These are phyloP conservation scores for Limanda limanda DNA, from an alignment of 2,113 vertebrate genomes.

Conservation along the genomic window DNA sequence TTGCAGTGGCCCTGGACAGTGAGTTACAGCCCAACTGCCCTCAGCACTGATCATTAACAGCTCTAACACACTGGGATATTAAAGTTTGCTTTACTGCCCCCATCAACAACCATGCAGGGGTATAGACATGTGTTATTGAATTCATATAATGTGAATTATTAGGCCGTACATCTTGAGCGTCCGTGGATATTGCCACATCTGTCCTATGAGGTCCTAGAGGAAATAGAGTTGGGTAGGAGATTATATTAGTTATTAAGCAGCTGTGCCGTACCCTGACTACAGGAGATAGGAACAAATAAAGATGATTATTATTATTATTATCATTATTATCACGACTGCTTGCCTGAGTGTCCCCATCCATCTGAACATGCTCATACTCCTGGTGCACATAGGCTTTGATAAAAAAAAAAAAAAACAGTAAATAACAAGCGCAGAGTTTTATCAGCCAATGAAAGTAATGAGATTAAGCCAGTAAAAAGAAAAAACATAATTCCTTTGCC, in stretches of 20 bases:
- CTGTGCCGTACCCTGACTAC: constrained; percentile 39
- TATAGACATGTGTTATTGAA: constrained; percentile 73
- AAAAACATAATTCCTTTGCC: constrained; percentile 37
- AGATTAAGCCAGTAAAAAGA: constrained; percentile 49
- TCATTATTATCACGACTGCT: constrained; percentile 41
- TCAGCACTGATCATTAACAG: constrained; percentile 63
- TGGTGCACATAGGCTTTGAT: constrained; percentile 43
- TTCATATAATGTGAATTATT: constrained; percentile 76
- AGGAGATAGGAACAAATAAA: constrained; percentile 43
- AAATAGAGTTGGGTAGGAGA: constrained; percentile 62
- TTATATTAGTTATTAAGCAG: constrained; percentile 67
- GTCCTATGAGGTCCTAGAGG: constrained; percentile 62
- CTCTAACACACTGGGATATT: constrained; percentile 75
- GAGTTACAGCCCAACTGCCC: constrained; percentile 63
- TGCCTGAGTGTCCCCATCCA: constrained; percentile 7
- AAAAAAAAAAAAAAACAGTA: constrained; percentile 50
- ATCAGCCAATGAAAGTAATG: constrained; percentile 70
- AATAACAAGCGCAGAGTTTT: constrained; percentile 59
- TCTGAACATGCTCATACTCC: background rate
- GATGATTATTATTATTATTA: constrained; percentile 17
- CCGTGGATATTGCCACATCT: constrained; percentile 62
- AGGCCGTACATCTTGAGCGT: constrained; percentile 63
- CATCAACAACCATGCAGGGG: constrained; percentile 58
- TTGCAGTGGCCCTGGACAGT: constrained; percentile 36
- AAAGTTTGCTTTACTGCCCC: constrained; percentile 76